Conservation (phyloP, 2,888 invertebrate genomes). For the Phragmatobia fuliginosa region DNA sequence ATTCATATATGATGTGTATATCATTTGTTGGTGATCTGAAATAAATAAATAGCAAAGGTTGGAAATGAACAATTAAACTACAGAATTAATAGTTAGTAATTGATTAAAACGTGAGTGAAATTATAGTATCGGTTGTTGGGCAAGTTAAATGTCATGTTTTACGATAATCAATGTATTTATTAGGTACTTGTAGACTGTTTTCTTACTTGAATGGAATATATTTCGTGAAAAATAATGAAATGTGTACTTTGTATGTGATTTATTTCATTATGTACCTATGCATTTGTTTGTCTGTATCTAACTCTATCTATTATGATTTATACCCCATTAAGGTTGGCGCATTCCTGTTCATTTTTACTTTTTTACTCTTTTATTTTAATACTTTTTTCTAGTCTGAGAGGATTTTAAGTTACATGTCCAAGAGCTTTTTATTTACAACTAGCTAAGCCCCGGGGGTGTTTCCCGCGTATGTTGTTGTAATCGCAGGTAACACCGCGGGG, state of each 20-base stretch:
- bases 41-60: not conserved
- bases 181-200: not conserved
- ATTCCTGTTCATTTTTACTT: too few relatives aligned
- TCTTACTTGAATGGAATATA: not conserved
- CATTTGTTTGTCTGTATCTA: too few relatives aligned
- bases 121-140: not conserved
- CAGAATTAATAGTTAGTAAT: too few relatives aligned
- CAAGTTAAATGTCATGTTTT: not conserved
- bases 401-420: not conserved
- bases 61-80: not conserved
- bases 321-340: too few relatives aligned
- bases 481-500: too few relatives aligned
- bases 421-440: constrained; percentile 1
- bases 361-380: not conserved
- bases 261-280: not conserved
- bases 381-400: too few relatives aligned
- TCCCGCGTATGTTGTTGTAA: too few relatives aligned
- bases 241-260: not conserved
- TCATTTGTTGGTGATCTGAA: too few relatives aligned
- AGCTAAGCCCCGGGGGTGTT: too few relatives aligned
- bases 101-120: not conserved
- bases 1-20: too few relatives aligned
- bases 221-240: not conserved
- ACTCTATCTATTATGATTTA: too few relatives aligned
- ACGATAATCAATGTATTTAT: not conserved